A percentile compares a stretch with the other conserved stretches of the same genome.
Conservation (phyloP, 2,797 vertebrate genomes). For the Astyanax mexicanus region DNA sequence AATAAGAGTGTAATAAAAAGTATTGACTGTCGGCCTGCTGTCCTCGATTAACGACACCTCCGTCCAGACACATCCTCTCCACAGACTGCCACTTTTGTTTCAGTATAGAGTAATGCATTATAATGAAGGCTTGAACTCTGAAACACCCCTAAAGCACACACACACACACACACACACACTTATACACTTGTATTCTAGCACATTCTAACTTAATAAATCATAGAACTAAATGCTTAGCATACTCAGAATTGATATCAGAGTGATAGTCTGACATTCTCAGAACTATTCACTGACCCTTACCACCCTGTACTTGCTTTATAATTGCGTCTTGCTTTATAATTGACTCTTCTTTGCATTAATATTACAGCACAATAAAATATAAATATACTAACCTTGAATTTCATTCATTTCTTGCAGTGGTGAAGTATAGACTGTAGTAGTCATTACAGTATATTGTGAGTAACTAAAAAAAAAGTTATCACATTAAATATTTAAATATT, state of each 20-base stretch:
- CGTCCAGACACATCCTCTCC: slow-evolving; percentile 31
- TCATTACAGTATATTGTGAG: too few species aligned
- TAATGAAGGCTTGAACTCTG: slow-evolving; percentile 28
- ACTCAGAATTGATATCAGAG: too few species aligned
- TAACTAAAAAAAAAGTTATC: too few species aligned
- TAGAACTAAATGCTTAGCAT: background rate
- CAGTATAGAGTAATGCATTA: slow-evolving; percentile 23
- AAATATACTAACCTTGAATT: too few species aligned
- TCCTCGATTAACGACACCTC: slow-evolving; percentile 33
- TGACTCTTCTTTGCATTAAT: background rate
- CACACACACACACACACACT: background rate
- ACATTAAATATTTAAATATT: too few species aligned
- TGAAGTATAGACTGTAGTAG: too few species aligned
- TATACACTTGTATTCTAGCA: background rate
- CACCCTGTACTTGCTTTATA: background rate
- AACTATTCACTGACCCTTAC: background rate
- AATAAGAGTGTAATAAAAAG: slow-evolving; percentile 2
- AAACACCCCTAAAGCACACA: slow-evolving; percentile 5
- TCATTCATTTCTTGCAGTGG: background rate
- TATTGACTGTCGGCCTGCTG: slow-evolving; percentile 32
- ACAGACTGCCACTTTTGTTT: slow-evolving; percentile 46
- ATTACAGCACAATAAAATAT: background rate
- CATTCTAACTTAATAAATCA: background rate
- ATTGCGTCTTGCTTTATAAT: too few species aligned
- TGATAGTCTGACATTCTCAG: too few species aligned